Conservation (phyloP, 2,113 vertebrate genomes). For the Pelodiscus sinensis region DNA sequence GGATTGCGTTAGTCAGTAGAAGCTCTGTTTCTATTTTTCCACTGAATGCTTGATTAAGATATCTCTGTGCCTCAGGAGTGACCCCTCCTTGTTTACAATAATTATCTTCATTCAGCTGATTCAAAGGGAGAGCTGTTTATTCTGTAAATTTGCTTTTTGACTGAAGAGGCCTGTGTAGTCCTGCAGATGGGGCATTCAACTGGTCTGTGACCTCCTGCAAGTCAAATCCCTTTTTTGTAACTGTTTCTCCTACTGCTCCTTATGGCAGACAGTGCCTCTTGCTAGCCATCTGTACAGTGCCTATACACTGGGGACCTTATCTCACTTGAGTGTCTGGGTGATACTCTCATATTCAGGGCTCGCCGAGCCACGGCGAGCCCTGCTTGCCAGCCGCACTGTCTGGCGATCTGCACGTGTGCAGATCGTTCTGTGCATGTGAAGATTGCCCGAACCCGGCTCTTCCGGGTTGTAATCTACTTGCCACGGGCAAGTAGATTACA, state of each 20-base stretch:
- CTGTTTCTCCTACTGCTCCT: neutral
- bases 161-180: neutral
- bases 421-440: too few species aligned
- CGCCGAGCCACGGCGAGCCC: too few species aligned
- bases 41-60: neutral
- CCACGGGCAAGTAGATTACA: too few species aligned
- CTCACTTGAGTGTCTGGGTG: neutral
- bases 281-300: constrained; percentile 26
- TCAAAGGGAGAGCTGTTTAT: neutral
- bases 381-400: too few species aligned
- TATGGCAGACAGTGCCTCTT: neutral
- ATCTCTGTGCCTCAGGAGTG: accelerated
- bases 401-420: too few species aligned
- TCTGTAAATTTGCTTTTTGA: neutral
- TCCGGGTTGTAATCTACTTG: too few species aligned
- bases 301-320: neutral
- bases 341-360: neutral
- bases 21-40: accelerated
- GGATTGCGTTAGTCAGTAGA: accelerated
- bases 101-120: neutral
- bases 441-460: too few species aligned
- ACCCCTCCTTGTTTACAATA: neutral
- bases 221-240: neutral
- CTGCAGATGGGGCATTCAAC: neutral
- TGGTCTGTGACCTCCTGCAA: neutral